Evolutionary conservation across 2,888 invertebrate genomes (phyloP), one percentile per base, ranked within the genome.

Genomic region (Nudaria mundana): DNA sequence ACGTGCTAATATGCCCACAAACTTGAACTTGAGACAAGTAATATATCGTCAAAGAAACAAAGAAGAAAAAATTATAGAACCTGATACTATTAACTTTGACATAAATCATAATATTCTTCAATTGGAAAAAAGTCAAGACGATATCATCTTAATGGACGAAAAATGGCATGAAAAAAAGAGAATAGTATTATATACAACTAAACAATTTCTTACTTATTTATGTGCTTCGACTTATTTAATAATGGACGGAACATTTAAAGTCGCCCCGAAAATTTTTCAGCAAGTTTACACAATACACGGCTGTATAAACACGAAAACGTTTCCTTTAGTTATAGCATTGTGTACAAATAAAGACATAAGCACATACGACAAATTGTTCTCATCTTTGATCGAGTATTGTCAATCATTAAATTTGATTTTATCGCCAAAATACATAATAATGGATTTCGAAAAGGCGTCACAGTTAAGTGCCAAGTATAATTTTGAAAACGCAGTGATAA

Each of bases 241-340:
- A n/a, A 29, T 29, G 29, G 29, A 29, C 16, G 29, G 29, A 6
- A 29, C 16, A 29, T 29, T 29, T 16, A 29, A 29, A 10, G n/a
- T 29, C 3, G 29, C n/a, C 1, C 29, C 29, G 16, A 5, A 2
- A n/a, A 29, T 29, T n/a, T 29, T 29, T 29, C 6, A 29, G 10
- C 16, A 29, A n/a, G 2, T 29, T 5, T 15, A 29, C 5, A 10
- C 29, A 1, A 29, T 29, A 8, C 29, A 29, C n/a, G 29, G 29
- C 3, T 29, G 29, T n/a, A 10, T 29, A 2, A 15, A 29, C 16
- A 16, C 29, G 5, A 2, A 16, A 29, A 29, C 29, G 6, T 29
- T 29, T 29, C 29, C 29, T n/a, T n/a, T 29, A 16, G 29, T 29
- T 10, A n/a, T 29, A 3, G 5, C 29, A 16, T 16, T 29, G 10